Base-by-base conservation (phyloP, 2,797 vertebrate species). In the Nyctibius grandis region DNA sequence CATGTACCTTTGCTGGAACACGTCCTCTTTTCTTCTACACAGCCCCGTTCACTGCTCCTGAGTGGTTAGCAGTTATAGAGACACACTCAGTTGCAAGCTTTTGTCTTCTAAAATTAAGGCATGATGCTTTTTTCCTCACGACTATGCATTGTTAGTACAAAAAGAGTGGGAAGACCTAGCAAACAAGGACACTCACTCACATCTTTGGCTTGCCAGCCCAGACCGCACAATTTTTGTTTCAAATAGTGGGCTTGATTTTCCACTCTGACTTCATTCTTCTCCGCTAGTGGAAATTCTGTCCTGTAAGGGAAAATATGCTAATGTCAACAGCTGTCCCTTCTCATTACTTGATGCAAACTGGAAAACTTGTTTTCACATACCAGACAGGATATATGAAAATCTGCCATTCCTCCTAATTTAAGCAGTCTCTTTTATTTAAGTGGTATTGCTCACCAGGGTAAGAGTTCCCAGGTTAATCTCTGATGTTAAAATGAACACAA, bases 11-110 rank as follows among this genome's bases (percentile, higher is more conserved):
- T 23, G 7, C 38, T 20, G 38, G 29, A 9, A 40, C 8, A 14
- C 0, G 0, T 21, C 18, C 25, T 72, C 36, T 61, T 61, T 18
- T 28, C 33, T 44, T 34, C 64, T 72, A 10, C 4, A 0, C 7
- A 28, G 0, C 9, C n/a, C 3, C 45, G 15, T 23, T 70, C 36
- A 5, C 47, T 28, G 9, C 22, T 54, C 50, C 36, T 12, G 44
- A 3, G 26, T 19, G 20, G 34, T 48, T 13, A 45, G 33, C 15
- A 17, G 20, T 36, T 54, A 28, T 2, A 56, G 34, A 59, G 20
- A 51, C 53, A 34, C 15, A 3, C 19, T 10, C 38, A 29, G 40
- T 51, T 44, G 6, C 17, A 72, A 60, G n/a, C 3, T 34, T 28
- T 40, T 28, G 42, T 9, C 42, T 60, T 83, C 38, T 85, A 33